Evolutionary conservation across 1,140 invertebrate genomes (phyloP).

Genomic region (Araneus ventricosus): DNA sequence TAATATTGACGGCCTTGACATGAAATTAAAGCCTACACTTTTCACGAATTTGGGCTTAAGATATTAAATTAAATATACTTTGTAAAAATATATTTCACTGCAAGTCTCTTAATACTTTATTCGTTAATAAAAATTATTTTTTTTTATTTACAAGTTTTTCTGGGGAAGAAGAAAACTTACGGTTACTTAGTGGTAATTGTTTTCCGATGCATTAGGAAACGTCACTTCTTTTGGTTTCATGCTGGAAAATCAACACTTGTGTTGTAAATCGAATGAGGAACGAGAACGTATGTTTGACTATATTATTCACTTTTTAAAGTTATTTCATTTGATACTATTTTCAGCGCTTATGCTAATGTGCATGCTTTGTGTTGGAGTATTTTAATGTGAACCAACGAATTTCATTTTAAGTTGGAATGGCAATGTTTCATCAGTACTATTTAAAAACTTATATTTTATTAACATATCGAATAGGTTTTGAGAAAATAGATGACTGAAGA

Average conservation of each 20-base stretch:
- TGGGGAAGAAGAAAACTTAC: background rate
- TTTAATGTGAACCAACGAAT: background rate
- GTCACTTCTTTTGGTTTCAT: conserved; percentile 28
- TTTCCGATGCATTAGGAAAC: conserved; percentile 7
- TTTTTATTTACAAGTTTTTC: background rate
- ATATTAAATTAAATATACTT: no score
- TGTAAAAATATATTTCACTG: no score
- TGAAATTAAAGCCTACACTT: no score
- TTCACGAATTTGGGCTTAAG: no score
- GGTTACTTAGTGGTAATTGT: background rate
- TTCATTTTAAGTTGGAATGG: no score
- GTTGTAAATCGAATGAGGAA: background rate
- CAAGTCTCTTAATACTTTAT: background rate
- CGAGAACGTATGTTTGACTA: conserved; percentile 23
- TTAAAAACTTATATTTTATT: no score
- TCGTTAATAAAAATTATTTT: background rate
- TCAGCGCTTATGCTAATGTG: background rate
- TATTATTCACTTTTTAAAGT: background rate
- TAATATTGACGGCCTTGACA: no score
- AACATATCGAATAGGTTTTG: no score
- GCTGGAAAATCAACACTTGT: background rate
- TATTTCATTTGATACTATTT: background rate
- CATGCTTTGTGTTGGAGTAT: background rate
- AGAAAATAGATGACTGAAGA: no score
- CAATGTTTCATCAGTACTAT: no score